Evolutionary conservation across 2,888 invertebrate genomes (phyloP).

Genomic region (Pollenia labialis): DNA sequence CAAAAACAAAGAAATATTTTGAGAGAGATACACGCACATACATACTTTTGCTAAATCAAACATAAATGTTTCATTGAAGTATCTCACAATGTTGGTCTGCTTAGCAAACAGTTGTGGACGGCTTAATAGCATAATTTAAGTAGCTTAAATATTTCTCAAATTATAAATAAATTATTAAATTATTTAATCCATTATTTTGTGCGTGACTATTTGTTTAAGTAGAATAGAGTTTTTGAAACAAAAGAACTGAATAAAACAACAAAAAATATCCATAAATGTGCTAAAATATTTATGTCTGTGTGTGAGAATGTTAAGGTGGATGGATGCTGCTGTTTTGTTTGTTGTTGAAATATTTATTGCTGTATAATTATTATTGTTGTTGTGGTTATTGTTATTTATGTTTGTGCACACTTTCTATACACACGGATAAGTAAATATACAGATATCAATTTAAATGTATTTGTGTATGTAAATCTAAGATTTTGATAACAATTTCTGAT

Average conservation of each 20-base stretch:
- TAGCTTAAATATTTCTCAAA: not conserved
- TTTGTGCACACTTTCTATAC: constrained; percentile 7
- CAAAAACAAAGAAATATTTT: constrained; percentile 1
- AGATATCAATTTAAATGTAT: not conserved
- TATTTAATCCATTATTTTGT: not conserved
- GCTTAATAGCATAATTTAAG: not conserved
- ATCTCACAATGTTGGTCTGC: constrained; percentile 46
- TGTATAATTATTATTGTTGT: constrained; percentile 60
- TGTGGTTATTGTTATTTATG: constrained; percentile 39
- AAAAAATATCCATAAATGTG: not conserved
- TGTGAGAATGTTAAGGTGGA: not conserved
- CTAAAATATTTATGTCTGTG: constrained; percentile 26
- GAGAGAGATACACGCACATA: not conserved
- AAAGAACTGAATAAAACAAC: constrained; percentile 2
- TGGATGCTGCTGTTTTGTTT: constrained; percentile 15
- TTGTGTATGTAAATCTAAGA: constrained; percentile 10
- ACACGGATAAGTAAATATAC: not conserved
- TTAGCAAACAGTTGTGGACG: not conserved
- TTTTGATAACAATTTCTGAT: constrained; percentile 52
- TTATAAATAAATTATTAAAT: not conserved
- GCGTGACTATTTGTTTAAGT: not conserved
- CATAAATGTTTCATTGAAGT: constrained; percentile 46
- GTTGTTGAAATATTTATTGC: constrained; percentile 66
- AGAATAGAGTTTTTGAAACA: constrained; percentile 29
- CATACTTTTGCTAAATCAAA: not conserved